Base-by-base conservation (phyloP, 2,113 vertebrate species). In the Cheilinus undulatus region DNA sequence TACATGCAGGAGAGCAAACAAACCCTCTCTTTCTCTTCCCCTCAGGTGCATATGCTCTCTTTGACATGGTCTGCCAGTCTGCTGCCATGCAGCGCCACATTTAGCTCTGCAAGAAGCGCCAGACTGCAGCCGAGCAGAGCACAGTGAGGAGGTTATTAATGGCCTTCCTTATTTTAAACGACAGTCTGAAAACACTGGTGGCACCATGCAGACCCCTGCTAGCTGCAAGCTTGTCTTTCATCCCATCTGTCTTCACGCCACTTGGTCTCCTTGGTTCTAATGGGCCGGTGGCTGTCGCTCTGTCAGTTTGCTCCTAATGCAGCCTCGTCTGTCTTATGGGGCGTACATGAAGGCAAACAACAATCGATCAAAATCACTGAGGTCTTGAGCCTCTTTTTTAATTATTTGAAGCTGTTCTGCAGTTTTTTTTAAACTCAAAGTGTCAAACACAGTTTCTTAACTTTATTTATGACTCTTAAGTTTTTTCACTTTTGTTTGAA, bases 101-200 rank as follows among this genome's bases (percentile, higher is more conserved):
- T 89, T 80, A 91, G 76, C 86, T 77, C 68, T 23, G 51, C 79
- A 58, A 83, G 73, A 73, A 80, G 84, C 58, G 68, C 70, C 81
- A 90, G 77, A 78, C 83, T 85, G 85, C 85, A 91, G 85, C 82
- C 59, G 76, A 88, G 88, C 82, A 32, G 78, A 76, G 85, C 83
- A 48, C 73, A 81, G 83, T 82, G 84, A 88, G 86, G 80, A 80
- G 79, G 89, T 92, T 92, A 92, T 93, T 92, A 91, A 91, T 88
- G 87, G 86, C 86, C 67, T 80, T 80, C 80, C 86, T 92, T 85
- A 92, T 92, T 92, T 90, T 84, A 87, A 88, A 87, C 78, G 89
- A 91, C 92, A 91, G 81, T 84, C 76, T 88, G 80, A 90, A 91
- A 90, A 90, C 89, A 88, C 76, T 56, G 85, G 85, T 77, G 88